Base-by-base conservation (phyloP, 2,113 vertebrate genomes). In the Polypterus bichir region DNA sequence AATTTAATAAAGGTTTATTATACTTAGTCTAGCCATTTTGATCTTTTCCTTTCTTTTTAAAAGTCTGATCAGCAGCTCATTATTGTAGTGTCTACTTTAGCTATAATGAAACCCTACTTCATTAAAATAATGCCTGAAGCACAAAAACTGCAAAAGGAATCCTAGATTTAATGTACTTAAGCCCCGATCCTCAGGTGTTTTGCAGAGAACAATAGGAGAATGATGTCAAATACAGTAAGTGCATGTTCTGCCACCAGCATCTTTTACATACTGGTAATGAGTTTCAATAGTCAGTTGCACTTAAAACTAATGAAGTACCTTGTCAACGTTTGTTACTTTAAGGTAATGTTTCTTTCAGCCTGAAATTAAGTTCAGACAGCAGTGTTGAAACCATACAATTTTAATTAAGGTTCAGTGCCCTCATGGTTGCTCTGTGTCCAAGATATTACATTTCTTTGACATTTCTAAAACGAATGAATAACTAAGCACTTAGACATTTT, bases 21-120 rank as follows among this genome's bases (percentile, higher is more conserved):
- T 48, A 57, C 59, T 11, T 9, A 54, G 48, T 3, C 59, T 44
- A 44, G 48, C 48, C 10, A 44, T 45, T n/a, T 8, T 48, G 27
- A 27, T 27, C 27, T 27, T 27, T 27, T 27, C 27, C 27, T 27
- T 27, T 27, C 27, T 27, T 27, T 27, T 27, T 56, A 47, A 9
- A 47, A 45, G 64, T 44, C 54, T 55, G 54, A 55, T 55, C 54
- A 55, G 54, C 10, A 10, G 54, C 54, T 55, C 54, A 51, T 47
- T 48, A 46, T 4, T 59, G 3, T 47, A 47, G 51, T 46, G 54
- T 61, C 62, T n/a, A 57, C n/a, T 56, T 57, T 55, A 57, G 62
- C 46, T 57, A 7, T 63, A 54, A 54, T n/a, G 46, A 54, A 7
- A 54, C 49, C 49, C 45, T 65, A 48, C 55, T 56, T 52, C 27